Evolutionary conservation across 37 sponge, comb jelly and placozoan genomes (phyloP), one percentile per base, ranked within the genome.

Genomic region (Aplysina aerophoba): DNA sequence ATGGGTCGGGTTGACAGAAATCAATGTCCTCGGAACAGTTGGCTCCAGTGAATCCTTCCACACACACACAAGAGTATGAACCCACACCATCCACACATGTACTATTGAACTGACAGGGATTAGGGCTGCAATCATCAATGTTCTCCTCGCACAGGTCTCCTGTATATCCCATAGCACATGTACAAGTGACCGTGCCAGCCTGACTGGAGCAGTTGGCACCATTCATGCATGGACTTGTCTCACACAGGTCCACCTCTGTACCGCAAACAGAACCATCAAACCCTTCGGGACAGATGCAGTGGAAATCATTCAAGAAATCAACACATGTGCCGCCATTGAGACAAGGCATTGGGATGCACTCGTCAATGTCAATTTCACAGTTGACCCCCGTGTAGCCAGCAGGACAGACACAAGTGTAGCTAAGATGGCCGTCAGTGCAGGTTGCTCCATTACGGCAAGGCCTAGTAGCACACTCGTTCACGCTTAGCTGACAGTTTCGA

Each of bases 361-460:
- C 63, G 62, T 90, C 83, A 15, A 90, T 82, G 34, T 89, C 84
- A 1, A 90, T 53, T 16, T 85, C 85, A 68, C 96, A 95, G 71
- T 84, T 80, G 20, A 57, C 31, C 25, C 91, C 93, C 0, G 91
- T 90, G 41, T 84, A 95, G 35, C 96, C 96, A 22, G 81, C 56
- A 12, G 83, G 3, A 53, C 96, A 95, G 24, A 27, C 38, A 53
- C 96, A 95, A 0, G 71, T 74, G 81, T 86, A 90, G 37, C 56
- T 69, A 27, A 79, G 78, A 59, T 86, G 77, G n/a, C 81, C 89
- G 63, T 92, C 94, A 30, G 82, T 73, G 66, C 96, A 95, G 3
- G 87, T 89, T 33, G 86, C 96, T 25, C 89, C 94, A 73, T 93
- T 87, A 68, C 72, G 57, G 55, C 96, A 95, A 5, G 94, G 93